Conservation (phyloP, 2,888 invertebrate genomes). For the Lathronympha strigana region DNA sequence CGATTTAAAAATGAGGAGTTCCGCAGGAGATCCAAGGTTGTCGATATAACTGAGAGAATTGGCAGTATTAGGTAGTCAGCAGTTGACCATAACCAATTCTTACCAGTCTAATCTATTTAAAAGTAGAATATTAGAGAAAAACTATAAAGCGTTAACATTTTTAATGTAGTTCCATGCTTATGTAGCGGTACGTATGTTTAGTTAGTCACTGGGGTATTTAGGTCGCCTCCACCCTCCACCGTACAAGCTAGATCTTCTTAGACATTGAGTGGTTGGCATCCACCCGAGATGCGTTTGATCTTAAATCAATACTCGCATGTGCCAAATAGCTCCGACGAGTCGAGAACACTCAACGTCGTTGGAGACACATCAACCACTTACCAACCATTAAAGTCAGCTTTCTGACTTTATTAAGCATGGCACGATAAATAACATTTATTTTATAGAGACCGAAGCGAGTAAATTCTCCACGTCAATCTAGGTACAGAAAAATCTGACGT, state of each 20-base stretch:
- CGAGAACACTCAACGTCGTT: constrained; percentile 21
- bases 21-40: too few species aligned
- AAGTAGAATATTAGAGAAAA: too few species aligned
- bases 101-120: too few species aligned
- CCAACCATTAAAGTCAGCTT: not conserved
- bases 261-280: constrained; percentile 22
- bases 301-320: constrained; percentile 28
- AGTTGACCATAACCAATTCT: too few species aligned
- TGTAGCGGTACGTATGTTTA: not conserved
- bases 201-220: constrained; percentile 3
- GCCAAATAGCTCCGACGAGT: constrained; percentile 16
- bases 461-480: too few species aligned
- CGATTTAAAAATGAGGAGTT: too few species aligned
- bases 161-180: not conserved
- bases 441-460: too few species aligned
- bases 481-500: too few species aligned
- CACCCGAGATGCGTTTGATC: constrained; percentile 29
- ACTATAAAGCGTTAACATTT: too few species aligned
- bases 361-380: constrained; percentile 19
- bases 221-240: constrained; percentile 2
- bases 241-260: constrained; percentile 15
- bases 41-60: too few species aligned
- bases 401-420: not conserved
- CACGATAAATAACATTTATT: too few species aligned
- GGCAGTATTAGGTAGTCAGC: too few species aligned